A percentile compares a stretch with the other conserved stretches of the same genome.
These are phyloP conservation scores for Listronotus bonariensis DNA, from an alignment of 1,140 invertebrate species.

Conservation along the genomic window DNA sequence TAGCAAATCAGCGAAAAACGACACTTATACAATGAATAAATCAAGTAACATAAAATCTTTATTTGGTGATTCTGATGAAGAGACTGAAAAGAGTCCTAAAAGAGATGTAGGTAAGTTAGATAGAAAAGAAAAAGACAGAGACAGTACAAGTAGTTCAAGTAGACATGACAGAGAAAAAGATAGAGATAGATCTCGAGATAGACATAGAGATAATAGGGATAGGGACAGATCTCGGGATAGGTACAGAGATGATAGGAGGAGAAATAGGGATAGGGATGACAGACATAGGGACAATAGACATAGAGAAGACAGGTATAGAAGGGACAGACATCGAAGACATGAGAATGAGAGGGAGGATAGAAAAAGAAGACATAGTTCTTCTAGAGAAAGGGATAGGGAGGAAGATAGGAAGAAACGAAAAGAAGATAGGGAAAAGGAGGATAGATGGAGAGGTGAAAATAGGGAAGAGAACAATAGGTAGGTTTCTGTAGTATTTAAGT, in stretches of 20 bases:
- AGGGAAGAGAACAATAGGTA: slow-evolving; percentile 40
- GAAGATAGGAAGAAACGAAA: slow-evolving; percentile 36
- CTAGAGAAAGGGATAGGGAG: slow-evolving; percentile 11
- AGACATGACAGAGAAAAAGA: slow-evolving; percentile 14
- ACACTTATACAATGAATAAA: slow-evolving; percentile 17
- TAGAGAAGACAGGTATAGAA: slow-evolving; percentile 15
- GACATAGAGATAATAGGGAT: slow-evolving; percentile 12
- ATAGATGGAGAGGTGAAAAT: slow-evolving; percentile 21
- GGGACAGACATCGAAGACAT: slow-evolving; percentile 20
- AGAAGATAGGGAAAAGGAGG: slow-evolving; percentile 25
- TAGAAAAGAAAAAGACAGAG: slow-evolving; percentile 14
- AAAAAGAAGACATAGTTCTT: slow-evolving; percentile 28
- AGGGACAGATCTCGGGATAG: slow-evolving; percentile 4
- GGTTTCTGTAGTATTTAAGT: too few relatives aligned
- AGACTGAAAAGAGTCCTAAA: slow-evolving; percentile 13
- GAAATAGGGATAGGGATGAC: slow-evolving; percentile 17
- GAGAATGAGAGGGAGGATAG: slow-evolving; percentile 21
- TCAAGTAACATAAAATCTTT: slow-evolving; percentile 30
- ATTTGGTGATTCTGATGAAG: slow-evolving; percentile 39
- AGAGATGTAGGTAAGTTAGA: slow-evolving; percentile 13
- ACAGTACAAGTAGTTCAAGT: slow-evolving; percentile 2
- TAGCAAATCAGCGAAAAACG: background rate
- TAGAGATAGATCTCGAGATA: slow-evolving; percentile 20
- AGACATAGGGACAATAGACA: slow-evolving; percentile 28
- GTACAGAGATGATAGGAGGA: slow-evolving; percentile 21